phyloP scores from a whole-genome alignment of 2,113 vertebrate species.

The Poeciliopsis prolifica region DNA sequence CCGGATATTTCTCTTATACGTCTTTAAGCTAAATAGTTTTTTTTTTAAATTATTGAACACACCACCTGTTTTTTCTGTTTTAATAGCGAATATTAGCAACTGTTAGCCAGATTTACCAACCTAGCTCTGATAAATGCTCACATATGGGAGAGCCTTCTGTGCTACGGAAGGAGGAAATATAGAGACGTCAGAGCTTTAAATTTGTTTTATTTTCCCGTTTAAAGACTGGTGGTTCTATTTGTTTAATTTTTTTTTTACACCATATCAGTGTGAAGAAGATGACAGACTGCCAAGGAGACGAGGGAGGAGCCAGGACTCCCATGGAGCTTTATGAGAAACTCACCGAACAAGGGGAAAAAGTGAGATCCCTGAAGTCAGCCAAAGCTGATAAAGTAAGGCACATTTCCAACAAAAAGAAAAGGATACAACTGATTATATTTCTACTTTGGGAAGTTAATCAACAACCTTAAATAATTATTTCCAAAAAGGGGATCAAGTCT shows the following conservation, averaged over 20 bases:
- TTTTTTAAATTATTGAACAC: neutral
- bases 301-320: slow-evolving; percentile 64
- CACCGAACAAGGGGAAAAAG: slow-evolving; percentile 84
- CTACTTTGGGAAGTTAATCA: no score
- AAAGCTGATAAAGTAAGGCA: slow-evolving; percentile 86
- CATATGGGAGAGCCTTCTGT: slow-evolving; percentile 34
- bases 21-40: neutral
- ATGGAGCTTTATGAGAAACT: slow-evolving; percentile 86
- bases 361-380: slow-evolving; percentile 85
- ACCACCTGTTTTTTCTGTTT: neutral
- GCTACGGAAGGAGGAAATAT: neutral
- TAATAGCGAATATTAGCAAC: neutral
- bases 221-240: neutral
- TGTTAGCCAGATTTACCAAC: slow-evolving; percentile 12
- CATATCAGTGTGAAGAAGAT: slow-evolving; percentile 71
- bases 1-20: neutral
- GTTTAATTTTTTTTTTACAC: neutral
- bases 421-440: no score
- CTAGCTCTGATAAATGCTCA: slow-evolving; percentile 13
- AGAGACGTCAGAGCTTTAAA: neutral
- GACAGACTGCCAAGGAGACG: slow-evolving; percentile 75
- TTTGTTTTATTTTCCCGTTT: neutral
- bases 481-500: no score
- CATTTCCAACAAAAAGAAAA: neutral
- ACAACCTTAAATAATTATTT: no score